phyloP scores from a whole-genome alignment of 2,888 invertebrate genomes.

The Odontothrips loti region DNA sequence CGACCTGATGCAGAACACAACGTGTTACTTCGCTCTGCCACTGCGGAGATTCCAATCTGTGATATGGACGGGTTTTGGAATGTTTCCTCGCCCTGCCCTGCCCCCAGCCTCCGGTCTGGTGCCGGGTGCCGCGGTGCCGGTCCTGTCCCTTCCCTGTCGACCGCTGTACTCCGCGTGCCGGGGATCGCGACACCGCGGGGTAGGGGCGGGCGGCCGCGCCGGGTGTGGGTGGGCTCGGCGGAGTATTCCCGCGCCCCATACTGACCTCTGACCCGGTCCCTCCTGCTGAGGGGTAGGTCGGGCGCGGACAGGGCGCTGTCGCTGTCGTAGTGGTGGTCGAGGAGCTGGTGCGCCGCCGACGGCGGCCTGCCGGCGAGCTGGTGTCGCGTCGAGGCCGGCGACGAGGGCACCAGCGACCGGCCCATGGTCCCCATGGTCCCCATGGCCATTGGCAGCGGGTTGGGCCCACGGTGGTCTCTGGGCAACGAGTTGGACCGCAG shows the following conservation, averaged over 20 bases:
- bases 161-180: not conserved
- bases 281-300: constrained; percentile 62
- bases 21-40: too few species aligned
- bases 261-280: constrained; percentile 58
- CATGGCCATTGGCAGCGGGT: constrained; percentile 34
- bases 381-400: constrained; percentile 46
- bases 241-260: not conserved
- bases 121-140: too few species aligned
- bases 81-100: too few species aligned
- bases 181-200: not conserved
- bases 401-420: constrained; percentile 41
- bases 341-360: constrained; percentile 44
- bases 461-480: constrained; percentile 42
- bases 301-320: constrained; percentile 78
- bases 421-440: constrained; percentile 46
- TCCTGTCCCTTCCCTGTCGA: not conserved
- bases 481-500: constrained; percentile 50
- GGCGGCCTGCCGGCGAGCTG: constrained; percentile 33
- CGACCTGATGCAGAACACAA: constrained; percentile 44
- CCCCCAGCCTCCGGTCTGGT: too few species aligned
- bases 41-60: too few species aligned
- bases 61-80: too few species aligned
- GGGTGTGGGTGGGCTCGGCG: not conserved
- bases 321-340: constrained; percentile 69
- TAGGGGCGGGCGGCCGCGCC: not conserved